Percentiles rank a stretch among this genome's conserved stretches.
phyloP scores from a whole-genome alignment of 1,140 invertebrate genomes.

The Penaeus japonicus region DNA sequence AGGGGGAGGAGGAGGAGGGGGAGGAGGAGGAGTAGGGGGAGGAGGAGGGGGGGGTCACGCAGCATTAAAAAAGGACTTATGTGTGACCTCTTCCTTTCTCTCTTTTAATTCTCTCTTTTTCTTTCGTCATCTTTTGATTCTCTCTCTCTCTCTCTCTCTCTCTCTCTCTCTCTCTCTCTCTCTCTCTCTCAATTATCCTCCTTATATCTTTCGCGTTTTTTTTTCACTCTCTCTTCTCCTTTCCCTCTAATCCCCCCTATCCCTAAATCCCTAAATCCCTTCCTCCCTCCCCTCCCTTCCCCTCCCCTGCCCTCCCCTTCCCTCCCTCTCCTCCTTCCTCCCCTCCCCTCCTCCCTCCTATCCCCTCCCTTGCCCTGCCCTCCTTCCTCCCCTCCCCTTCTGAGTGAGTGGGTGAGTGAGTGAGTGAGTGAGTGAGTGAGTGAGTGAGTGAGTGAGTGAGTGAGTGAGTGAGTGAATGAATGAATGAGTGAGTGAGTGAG shows the following conservation, averaged over 20 bases:
- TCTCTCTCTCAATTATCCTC: too few species aligned
- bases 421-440: neutral
- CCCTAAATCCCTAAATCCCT: neutral
- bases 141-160: too few species aligned
- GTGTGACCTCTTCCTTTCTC: too few species aligned
- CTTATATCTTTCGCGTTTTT: constrained; percentile 60
- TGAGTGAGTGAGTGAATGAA: neutral
- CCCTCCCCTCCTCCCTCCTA: neutral
- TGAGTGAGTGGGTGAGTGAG: too few species aligned
- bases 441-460: constrained; percentile 48
- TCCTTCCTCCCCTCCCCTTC: neutral
- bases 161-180: too few species aligned
- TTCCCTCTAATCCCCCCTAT: neutral
- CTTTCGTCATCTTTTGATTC: too few species aligned
- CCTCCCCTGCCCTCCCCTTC: neutral
- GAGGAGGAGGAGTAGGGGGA: neutral
- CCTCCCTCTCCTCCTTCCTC: neutral
- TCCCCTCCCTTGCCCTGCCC: neutral
- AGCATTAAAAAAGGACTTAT: neutral
- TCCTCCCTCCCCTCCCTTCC: neutral
- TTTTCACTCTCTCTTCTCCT: neutral
- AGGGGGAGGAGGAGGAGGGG: neutral
- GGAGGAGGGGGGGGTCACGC: neutral
- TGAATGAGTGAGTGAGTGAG: neutral
- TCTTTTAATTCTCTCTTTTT: too few species aligned